A percentile compares a stretch with the other conserved stretches of the same genome.
Evolutionary conservation across 2,113 vertebrate species (phyloP).

Genomic region (Cyprinus carpio): DNA sequence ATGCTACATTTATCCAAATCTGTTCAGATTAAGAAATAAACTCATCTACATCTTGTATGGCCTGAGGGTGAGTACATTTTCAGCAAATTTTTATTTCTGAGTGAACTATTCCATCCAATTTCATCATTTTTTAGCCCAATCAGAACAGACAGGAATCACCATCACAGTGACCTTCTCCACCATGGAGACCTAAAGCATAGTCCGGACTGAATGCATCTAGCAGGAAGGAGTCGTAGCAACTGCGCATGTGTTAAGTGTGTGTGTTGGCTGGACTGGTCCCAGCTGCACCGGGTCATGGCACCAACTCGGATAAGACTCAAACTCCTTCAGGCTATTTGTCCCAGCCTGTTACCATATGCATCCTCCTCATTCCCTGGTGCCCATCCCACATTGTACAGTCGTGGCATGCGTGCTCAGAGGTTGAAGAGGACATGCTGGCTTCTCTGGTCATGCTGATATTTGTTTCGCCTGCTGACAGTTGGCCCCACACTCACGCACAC

Average conservation of each 20-base stretch:
- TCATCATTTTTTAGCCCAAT: too few species aligned
- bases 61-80: too few species aligned
- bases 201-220: background rate
- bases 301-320: slow-evolving; percentile 2
- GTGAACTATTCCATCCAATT: too few species aligned
- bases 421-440: slow-evolving; percentile 23
- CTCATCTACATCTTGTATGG: background rate
- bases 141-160: background rate
- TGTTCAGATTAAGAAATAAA: background rate
- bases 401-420: slow-evolving; percentile 9
- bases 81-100: too few species aligned
- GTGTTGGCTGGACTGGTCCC: background rate
- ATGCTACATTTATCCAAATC: too few species aligned
- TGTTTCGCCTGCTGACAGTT: slow-evolving; percentile 33
- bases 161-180: too few species aligned
- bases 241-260: background rate
- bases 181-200: background rate
- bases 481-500: background rate
- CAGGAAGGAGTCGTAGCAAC: background rate
- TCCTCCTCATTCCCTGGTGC: slow-evolving; percentile 19
- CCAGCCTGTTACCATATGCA: slow-evolving; percentile 38
- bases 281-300: slow-evolving; percentile 33
- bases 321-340: slow-evolving; percentile 32
- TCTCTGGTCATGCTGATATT: slow-evolving; percentile 37
- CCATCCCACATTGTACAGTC: slow-evolving; percentile 24